Evolutionary conservation across 2,888 invertebrate genomes (phyloP).

Genomic region (Atethmia centrago): DNA sequence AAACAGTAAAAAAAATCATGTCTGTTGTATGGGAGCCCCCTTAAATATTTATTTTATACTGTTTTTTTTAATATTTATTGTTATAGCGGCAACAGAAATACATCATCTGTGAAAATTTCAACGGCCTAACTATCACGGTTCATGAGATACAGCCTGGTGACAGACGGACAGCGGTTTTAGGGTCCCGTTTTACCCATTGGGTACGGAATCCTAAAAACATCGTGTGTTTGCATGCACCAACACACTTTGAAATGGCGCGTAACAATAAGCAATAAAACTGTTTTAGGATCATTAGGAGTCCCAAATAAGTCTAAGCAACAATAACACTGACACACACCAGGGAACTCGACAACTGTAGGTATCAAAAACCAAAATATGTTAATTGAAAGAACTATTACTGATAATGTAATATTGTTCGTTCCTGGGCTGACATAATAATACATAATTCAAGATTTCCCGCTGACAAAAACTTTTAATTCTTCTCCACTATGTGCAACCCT

Average conservation of each 20-base stretch:
- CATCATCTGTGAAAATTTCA: too few species aligned
- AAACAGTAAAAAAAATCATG: too few species aligned
- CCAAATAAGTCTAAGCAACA: not conserved
- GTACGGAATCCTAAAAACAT: too few species aligned
- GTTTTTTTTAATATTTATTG: too few species aligned
- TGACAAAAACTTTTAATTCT: not conserved
- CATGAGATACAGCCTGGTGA: too few species aligned
- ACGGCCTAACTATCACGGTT: too few species aligned
- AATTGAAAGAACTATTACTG: not conserved
- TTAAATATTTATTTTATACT: too few species aligned
- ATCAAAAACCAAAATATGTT: not conserved
- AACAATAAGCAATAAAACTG: slow-evolving; percentile 27
- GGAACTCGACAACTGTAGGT: not conserved
- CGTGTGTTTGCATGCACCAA: not conserved
- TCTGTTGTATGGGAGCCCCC: too few species aligned
- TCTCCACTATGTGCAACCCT: not conserved
- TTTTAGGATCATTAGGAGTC: slow-evolving; percentile 3
- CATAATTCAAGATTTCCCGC: not conserved
- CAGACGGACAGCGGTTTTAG: too few species aligned
- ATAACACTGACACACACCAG: not conserved
- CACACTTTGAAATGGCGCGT: not conserved
- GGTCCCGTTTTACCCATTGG: too few species aligned
- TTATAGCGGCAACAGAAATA: too few species aligned
- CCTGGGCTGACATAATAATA: too few species aligned
- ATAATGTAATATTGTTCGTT: not conserved